A percentile compares a stretch with the other conserved stretches of the same genome.
Conservation (phyloP, 2,797 vertebrate species). For the Sebastes paucispinis region DNA sequence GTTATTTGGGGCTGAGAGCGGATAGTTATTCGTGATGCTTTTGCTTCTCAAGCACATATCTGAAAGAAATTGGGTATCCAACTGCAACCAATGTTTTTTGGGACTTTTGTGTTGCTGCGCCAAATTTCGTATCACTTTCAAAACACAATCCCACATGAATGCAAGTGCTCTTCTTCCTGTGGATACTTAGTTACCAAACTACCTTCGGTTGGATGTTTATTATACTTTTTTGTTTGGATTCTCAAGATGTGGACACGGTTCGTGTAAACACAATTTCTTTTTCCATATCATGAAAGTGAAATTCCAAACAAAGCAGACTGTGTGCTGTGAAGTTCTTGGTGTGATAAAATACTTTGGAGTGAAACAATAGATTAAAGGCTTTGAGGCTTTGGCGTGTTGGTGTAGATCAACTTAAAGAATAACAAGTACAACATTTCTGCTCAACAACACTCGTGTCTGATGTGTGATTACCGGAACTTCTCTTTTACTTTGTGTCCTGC, state of each 20-base stretch:
- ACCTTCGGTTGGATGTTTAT: slow-evolving; percentile 50
- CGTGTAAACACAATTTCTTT: slow-evolving; percentile 37
- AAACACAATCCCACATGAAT: slow-evolving; percentile 43
- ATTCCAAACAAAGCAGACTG: slow-evolving; percentile 29
- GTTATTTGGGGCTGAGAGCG: slow-evolving; percentile 10
- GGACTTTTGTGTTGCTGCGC: background rate
- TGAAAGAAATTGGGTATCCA: slow-evolving; percentile 31
- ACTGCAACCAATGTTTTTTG: slow-evolving; percentile 21
- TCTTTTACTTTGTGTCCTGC: slow-evolving; percentile 52
- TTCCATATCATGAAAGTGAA: slow-evolving; percentile 27
- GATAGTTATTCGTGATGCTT: slow-evolving; percentile 22
- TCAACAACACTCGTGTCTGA: background rate
- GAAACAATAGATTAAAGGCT: background rate
- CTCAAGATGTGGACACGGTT: slow-evolving; percentile 41
- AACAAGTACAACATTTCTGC: slow-evolving; percentile 3
- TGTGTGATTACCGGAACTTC: background rate
- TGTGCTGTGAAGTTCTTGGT: slow-evolving; percentile 31
- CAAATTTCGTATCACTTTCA: slow-evolving; percentile 24
- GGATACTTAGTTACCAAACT: slow-evolving; percentile 37
- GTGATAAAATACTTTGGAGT: slow-evolving; percentile 26
- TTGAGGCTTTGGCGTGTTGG: slow-evolving; percentile 9
- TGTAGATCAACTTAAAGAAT: slow-evolving; percentile 13
- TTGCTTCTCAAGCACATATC: slow-evolving; percentile 41
- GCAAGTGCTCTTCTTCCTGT: slow-evolving; percentile 28
- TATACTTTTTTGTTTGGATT: slow-evolving; percentile 43